phyloP scores from a whole-genome alignment of 2,888 invertebrate genomes.

The Temnothorax unifasciatus region DNA sequence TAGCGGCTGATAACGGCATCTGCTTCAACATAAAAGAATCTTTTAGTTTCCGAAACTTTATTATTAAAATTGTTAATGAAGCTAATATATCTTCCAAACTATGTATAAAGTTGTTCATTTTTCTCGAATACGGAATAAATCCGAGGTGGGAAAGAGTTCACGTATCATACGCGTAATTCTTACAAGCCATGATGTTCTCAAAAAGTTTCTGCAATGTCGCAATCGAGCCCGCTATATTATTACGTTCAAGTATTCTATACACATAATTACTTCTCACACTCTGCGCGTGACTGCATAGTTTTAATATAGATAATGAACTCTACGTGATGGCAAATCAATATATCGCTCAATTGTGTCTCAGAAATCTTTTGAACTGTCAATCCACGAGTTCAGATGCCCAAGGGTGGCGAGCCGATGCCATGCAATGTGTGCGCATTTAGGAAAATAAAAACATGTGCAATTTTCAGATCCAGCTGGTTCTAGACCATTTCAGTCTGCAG shows the following conservation, averaged over 20 bases:
- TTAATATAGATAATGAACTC: not conserved
- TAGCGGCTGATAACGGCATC: slow-evolving; percentile 33
- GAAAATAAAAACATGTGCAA: slow-evolving; percentile 43
- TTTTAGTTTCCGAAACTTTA: slow-evolving; percentile 15
- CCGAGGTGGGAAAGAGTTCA: not conserved
- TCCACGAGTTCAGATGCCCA: not conserved
- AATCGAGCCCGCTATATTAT: not conserved
- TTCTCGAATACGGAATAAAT: not conserved
- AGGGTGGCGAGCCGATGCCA: not conserved
- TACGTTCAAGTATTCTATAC: not conserved
- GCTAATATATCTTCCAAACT: slow-evolving; percentile 5
- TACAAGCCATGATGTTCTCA: not conserved
- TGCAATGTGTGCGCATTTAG: not conserved
- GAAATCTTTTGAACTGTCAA: not conserved
- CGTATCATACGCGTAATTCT: slow-evolving; percentile 21
- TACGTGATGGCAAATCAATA: not conserved
- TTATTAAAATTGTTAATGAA: slow-evolving; percentile 51
- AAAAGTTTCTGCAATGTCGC: not conserved
- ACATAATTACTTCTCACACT: not conserved
- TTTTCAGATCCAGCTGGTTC: slow-evolving; percentile 90
- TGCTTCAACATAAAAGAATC: slow-evolving; percentile 2
- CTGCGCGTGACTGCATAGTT: not conserved
- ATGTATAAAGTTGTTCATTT: slow-evolving; percentile 32
- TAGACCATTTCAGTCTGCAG: slow-evolving; percentile 88
- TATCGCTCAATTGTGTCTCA: not conserved